These are phyloP conservation scores for Cettia cetti DNA, from an alignment of 2,113 vertebrate species.

Conservation along the genomic window DNA sequence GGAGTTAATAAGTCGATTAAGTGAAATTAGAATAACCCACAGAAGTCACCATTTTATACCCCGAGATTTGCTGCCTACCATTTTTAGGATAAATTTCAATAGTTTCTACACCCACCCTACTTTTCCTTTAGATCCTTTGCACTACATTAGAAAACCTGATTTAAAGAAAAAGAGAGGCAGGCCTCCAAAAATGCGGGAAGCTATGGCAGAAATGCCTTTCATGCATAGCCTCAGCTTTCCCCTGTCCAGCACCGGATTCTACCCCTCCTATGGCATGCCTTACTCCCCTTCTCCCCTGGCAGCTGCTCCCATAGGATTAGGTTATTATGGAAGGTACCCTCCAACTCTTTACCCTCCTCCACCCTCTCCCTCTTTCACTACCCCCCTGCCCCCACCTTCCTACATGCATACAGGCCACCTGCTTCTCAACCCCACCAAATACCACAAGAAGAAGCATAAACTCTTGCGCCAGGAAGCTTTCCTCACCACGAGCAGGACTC, in stretches of 20 bases:
- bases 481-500: slow-evolving; percentile 78
- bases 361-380: slow-evolving; percentile 85
- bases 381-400: slow-evolving; percentile 82
- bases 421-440: slow-evolving; percentile 92
- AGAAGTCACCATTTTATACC: slow-evolving; percentile 82
- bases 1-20: slow-evolving; percentile 85
- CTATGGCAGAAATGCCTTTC: slow-evolving; percentile 95
- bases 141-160: slow-evolving; percentile 86
- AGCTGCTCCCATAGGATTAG: slow-evolving; percentile 85
- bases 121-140: slow-evolving; percentile 85
- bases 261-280: slow-evolving; percentile 93
- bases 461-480: slow-evolving; percentile 86
- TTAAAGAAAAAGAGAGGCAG: slow-evolving; percentile 89
- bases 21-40: slow-evolving; percentile 88
- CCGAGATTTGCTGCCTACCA: slow-evolving; percentile 87
- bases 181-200: slow-evolving; percentile 89
- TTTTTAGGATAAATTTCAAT: slow-evolving; percentile 88
- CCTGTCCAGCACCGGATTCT: slow-evolving; percentile 84
- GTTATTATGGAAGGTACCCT: slow-evolving; percentile 91
- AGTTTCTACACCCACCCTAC: slow-evolving; percentile 86
- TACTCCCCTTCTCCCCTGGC: slow-evolving; percentile 88
- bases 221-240: slow-evolving; percentile 95
- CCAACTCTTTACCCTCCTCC: slow-evolving; percentile 87
- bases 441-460: slow-evolving; percentile 92
- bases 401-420: slow-evolving; percentile 87